Evolutionary conservation across 1,140 invertebrate species (phyloP).

Genomic region (Teleogryllus occipitalis): DNA sequence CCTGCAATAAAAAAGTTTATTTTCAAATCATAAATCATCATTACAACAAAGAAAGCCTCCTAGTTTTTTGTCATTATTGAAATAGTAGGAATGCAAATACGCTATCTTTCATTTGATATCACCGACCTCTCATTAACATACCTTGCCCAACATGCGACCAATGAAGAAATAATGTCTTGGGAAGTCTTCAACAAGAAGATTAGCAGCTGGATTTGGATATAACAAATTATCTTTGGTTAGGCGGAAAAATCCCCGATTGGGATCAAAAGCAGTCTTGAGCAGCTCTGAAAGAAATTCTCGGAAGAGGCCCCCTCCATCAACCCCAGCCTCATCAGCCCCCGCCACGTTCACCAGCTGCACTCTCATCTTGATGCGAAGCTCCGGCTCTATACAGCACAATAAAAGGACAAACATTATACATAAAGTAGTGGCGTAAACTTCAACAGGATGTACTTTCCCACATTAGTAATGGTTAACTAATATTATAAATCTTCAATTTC

Average conservation of each 20-base stretch:
- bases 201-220: conserved; percentile 91
- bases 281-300: conserved; percentile 87
- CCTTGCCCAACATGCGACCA: conserved; percentile 89
- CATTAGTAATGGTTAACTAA: not conserved
- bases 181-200: conserved; percentile 74
- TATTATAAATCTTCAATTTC: too few species aligned
- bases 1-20: conserved; percentile 43
- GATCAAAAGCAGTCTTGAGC: conserved; percentile 92
- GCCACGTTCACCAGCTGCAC: conserved; percentile 85
- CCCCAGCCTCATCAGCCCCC: conserved; percentile 87
- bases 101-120: too few species aligned
- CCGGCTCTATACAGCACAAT: conserved; percentile 55
- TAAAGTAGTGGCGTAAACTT: not conserved
- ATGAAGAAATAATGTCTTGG: conserved; percentile 92
- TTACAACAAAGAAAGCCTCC: too few species aligned
- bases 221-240: conserved; percentile 86
- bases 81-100: too few species aligned
- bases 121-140: conserved; percentile 30
- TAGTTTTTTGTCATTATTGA: too few species aligned
- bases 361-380: conserved; percentile 73
- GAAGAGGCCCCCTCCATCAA: conserved; percentile 92
- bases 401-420: not conserved
- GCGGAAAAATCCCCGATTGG: conserved; percentile 89
- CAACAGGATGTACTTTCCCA: not conserved
- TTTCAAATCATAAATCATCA: too few species aligned